Evolutionary conservation across 2,113 vertebrate species (phyloP).

Genomic region (Macrotus californicus): DNA sequence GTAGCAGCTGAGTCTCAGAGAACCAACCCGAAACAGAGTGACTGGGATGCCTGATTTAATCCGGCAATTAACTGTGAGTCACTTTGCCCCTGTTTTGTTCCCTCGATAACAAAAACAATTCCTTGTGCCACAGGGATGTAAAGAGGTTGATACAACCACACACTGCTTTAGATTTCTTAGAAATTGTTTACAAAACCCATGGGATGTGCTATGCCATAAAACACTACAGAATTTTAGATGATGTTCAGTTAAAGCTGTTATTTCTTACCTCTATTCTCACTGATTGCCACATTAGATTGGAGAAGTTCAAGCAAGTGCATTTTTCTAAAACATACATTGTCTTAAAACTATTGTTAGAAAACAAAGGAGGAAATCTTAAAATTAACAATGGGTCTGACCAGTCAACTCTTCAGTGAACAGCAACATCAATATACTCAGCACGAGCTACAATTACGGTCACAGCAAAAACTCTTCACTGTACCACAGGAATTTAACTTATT

Average conservation of each 20-base stretch:
- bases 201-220: not conserved
- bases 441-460: not conserved
- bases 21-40: not conserved
- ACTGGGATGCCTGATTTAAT: slow-evolving; percentile 38
- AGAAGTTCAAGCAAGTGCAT: not conserved
- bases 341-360: not conserved
- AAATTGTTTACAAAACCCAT: not conserved
- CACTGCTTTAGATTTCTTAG: not conserved
- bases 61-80: not conserved
- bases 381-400: not conserved
- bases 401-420: not conserved
- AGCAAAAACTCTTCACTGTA: not conserved
- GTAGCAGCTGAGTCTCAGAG: not conserved
- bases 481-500: slow-evolving; percentile 32
- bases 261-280: not conserved
- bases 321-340: not conserved
- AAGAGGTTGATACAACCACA: not conserved
- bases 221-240: not conserved
- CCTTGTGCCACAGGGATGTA: not conserved
- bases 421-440: not conserved
- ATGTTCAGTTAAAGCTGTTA: not conserved
- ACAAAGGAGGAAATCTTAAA: not conserved
- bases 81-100: not conserved
- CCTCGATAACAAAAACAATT: not conserved
- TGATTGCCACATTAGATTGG: not conserved